Conservation (phyloP, 2,888 invertebrate species). For the Megamerina dolium region DNA sequence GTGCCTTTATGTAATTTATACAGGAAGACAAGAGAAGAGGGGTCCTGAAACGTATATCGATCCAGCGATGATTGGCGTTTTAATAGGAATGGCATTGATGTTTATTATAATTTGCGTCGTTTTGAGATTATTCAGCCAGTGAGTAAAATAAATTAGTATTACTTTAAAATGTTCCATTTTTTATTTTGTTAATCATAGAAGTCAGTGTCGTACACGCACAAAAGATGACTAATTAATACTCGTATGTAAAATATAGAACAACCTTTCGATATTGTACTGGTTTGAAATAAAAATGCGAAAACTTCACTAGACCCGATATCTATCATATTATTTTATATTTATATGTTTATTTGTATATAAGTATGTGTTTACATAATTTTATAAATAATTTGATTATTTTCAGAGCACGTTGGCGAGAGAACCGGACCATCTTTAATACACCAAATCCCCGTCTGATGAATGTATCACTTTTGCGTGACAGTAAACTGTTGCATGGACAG, state of each 20-base stretch:
- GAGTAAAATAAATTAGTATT: constrained; percentile 43
- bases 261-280: too few species aligned
- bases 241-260: too few species aligned
- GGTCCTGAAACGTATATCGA: constrained; percentile 67
- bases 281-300: too few species aligned
- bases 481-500: constrained; percentile 67
- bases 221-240: too few species aligned
- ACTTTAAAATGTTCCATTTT: too few species aligned
- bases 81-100: constrained; percentile 88
- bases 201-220: too few species aligned
- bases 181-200: too few species aligned
- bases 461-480: constrained; percentile 75
- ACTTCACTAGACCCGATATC: too few species aligned
- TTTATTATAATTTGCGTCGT: constrained; percentile 91
- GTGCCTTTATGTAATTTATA: not conserved
- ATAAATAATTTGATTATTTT: too few species aligned
- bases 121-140: constrained; percentile 87
- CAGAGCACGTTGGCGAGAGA: constrained; percentile 88
- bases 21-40: constrained; percentile 55
- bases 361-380: too few species aligned
- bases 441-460: constrained; percentile 92
- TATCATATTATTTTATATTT: too few species aligned
- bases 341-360: too few species aligned
- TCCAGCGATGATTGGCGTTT: constrained; percentile 85
- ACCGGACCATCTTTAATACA: constrained; percentile 88